Percentiles rank a stretch among this genome's conserved stretches.
These are phyloP conservation scores for Microctonus hyperodae DNA, from an alignment of 2,888 invertebrate genomes.

Conservation along the genomic window DNA sequence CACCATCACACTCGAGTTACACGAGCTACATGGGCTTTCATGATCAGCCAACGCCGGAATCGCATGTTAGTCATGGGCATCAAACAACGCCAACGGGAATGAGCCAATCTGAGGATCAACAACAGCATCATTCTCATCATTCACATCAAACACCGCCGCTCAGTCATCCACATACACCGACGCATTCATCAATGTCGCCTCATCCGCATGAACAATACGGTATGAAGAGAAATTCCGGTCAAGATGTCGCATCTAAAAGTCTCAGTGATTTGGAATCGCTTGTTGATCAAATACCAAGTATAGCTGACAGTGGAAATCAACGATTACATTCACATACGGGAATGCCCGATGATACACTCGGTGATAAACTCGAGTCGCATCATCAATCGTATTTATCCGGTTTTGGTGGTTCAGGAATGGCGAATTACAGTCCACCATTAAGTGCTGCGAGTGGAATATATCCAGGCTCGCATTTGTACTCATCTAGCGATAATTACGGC, in stretches of 20 bases:
- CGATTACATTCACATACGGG: constrained; percentile 52
- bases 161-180: constrained; percentile 58
- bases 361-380: constrained; percentile 55
- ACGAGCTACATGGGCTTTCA: constrained; percentile 58
- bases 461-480: constrained; percentile 51
- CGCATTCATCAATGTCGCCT: constrained; percentile 59
- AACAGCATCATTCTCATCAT: constrained; percentile 49
- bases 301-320: constrained; percentile 72
- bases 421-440: constrained; percentile 58
- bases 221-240: constrained; percentile 60
- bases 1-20: constrained; percentile 56
- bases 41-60: constrained; percentile 50
- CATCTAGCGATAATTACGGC: constrained; percentile 54
- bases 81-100: constrained; percentile 58
- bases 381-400: constrained; percentile 48
- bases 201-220: constrained; percentile 60
- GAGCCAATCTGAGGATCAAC: constrained; percentile 52
- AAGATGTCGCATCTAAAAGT: constrained; percentile 86
- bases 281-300: constrained; percentile 90
- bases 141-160: constrained; percentile 60
- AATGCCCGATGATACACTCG: constrained; percentile 53
- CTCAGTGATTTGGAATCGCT: constrained; percentile 86
- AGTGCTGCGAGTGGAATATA: constrained; percentile 50
- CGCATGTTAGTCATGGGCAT: constrained; percentile 55
- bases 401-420: constrained; percentile 47